Conservation (phyloP, 2,113 vertebrate species). For the Chamaea fasciata region DNA sequence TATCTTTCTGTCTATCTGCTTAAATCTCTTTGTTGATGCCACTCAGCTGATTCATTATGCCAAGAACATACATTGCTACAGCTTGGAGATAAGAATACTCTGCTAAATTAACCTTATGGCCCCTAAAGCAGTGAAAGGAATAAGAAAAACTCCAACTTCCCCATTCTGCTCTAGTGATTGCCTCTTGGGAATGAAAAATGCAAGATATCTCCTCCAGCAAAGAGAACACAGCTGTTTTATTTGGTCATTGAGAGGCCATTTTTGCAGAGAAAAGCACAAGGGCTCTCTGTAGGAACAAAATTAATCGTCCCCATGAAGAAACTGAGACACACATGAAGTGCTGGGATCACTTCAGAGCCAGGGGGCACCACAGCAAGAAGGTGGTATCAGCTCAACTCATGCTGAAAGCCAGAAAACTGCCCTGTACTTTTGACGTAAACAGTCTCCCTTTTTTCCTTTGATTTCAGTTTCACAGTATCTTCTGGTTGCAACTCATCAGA, state of each 20-base stretch:
- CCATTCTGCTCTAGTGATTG: background rate
- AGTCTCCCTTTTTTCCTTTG: background rate
- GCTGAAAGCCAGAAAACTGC: background rate
- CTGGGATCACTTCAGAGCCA: background rate
- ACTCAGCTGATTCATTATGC: slow-evolving; percentile 55
- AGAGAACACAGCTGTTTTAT: background rate
- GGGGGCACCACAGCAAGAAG: background rate
- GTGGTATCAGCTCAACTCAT: background rate
- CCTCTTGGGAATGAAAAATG: background rate
- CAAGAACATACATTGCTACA: slow-evolving; percentile 5
- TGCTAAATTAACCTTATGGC: slow-evolving; percentile 10
- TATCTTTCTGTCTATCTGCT: slow-evolving; percentile 58
- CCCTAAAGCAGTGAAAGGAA: background rate
- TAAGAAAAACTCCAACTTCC: background rate
- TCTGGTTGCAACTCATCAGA: background rate
- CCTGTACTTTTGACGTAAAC: background rate
- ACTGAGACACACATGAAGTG: background rate
- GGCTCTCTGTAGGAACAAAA: background rate
- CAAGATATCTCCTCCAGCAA: background rate
- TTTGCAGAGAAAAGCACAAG: background rate
- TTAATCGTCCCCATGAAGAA: background rate
- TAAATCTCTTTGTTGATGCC: slow-evolving; percentile 60
- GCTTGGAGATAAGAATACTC: background rate
- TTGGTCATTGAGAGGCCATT: background rate
- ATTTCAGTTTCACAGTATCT: background rate